These are phyloP conservation scores for Daktulosphaira vitifoliae DNA, from an alignment of 1,140 invertebrate genomes.

Conservation along the genomic window DNA sequence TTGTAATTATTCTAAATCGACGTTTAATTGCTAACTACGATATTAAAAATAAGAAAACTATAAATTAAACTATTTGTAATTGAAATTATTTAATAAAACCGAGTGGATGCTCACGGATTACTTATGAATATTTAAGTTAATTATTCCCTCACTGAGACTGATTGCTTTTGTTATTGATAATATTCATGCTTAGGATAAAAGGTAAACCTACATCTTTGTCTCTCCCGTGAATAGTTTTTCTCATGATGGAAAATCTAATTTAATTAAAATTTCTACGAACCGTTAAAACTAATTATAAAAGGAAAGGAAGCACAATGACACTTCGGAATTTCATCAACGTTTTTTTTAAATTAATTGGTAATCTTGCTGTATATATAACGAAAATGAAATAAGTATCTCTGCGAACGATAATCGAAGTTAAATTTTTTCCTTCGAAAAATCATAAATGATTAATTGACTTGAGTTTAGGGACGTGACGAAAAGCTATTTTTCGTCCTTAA, in stretches of 20 bases:
- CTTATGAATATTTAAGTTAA: too few species aligned
- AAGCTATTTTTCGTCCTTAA: background rate
- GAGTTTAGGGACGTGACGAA: background rate
- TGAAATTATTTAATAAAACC: too few species aligned
- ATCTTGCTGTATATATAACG: background rate
- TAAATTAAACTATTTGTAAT: too few species aligned
- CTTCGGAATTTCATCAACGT: background rate
- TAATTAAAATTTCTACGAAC: conserved; percentile 4
- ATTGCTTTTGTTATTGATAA: too few species aligned
- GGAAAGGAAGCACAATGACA: background rate
- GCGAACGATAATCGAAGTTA: background rate
- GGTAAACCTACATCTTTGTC: too few species aligned
- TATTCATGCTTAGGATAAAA: too few species aligned
- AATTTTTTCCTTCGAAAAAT: background rate
- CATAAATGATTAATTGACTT: conserved; percentile 18
- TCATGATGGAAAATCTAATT: background rate
- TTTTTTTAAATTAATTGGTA: conserved; percentile 1
- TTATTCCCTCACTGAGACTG: too few species aligned
- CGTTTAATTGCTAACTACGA: too few species aligned
- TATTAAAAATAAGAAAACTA: too few species aligned
- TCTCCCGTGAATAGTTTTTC: too few species aligned
- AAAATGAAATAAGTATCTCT: background rate
- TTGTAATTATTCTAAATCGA: too few species aligned
- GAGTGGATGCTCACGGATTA: too few species aligned
- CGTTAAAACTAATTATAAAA: conserved; percentile 7